phyloP scores from a whole-genome alignment of 1,140 invertebrate species.

The Lepidurus apus region DNA sequence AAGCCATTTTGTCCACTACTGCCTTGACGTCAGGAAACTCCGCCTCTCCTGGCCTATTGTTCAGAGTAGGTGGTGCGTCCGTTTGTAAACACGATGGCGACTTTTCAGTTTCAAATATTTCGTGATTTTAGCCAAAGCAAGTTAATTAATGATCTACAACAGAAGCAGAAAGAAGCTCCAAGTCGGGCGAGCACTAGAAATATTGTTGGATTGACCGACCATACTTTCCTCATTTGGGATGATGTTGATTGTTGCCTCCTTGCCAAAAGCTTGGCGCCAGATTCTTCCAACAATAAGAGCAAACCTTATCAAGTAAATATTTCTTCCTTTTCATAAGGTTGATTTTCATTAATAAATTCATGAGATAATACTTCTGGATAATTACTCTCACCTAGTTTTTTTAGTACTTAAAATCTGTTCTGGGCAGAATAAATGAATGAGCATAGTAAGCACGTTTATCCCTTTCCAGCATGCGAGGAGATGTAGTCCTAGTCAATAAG shows the following conservation, averaged over 20 bases:
- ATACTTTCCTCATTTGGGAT: conserved; percentile 25
- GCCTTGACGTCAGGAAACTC: conserved; percentile 1
- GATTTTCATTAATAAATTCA: no score
- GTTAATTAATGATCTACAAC: neutral
- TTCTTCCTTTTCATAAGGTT: no score
- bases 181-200: neutral
- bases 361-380: no score
- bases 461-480: no score
- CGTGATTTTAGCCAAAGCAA: neutral
- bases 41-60: neutral
- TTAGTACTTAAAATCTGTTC: no score
- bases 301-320: neutral
- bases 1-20: conserved; percentile 46
- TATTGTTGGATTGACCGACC: conserved; percentile 22
- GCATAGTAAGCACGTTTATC: no score
- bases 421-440: no score
- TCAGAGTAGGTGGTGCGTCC: neutral
- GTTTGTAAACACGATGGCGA: conserved; percentile 18
- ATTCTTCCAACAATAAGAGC: neutral
- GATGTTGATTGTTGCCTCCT: conserved; percentile 27
- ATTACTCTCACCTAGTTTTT: no score
- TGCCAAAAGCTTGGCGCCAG: conserved; percentile 20
- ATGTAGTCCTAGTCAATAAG: no score
- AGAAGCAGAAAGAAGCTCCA: neutral
- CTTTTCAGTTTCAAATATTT: conserved; percentile 9